Base-by-base conservation (phyloP, 1,140 invertebrate genomes). In the Bombus impatiens region DNA sequence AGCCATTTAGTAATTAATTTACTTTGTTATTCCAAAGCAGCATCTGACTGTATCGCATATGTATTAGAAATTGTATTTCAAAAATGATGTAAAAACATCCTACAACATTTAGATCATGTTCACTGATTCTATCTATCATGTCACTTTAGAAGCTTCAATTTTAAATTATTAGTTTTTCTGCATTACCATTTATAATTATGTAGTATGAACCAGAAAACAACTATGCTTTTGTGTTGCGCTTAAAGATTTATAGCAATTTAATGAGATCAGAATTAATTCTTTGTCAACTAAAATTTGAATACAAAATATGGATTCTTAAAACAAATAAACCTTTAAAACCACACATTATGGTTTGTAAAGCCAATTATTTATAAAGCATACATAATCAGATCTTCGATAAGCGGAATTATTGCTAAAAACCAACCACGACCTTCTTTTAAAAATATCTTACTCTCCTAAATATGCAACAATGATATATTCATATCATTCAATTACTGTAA, bases 401-500 rank as follows among this genome's bases (percentile, higher is more conserved):
- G 32, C 28, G 83, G 53, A 83, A 91, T 83, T 90, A 86, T 81
- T 83, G 78, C 70, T 82, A 87, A 70, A 81, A 68, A 71, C 47
- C 78, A 90, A 65, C 83, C 78, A 65, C 74, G 76, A 84, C 47
- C 72, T 59, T 86, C 74, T 82, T 70, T 88, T 59, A 85, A 75
- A 80, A 82, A 82, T 75, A 84, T 77, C 78, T 82, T 83, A 84
- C 70, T 70, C 71, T 83, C 44, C 65, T 85, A 78, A 72, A 83
- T 74, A 83, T 82, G 28, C 25, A 62, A 77, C 70, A 82, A 70
- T 75, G 25, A 59, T 67, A 59, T 75, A 68, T 75, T 28, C 44
- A 68, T 62, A 78, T 70, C 28, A 40, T 77, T 83, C 37, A 71
- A 82, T 75, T 57, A 70, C 57, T 68, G 35, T 86, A 83, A 57